Evolutionary conservation across 2,888 invertebrate genomes (phyloP).

Genomic region (Anorthoa munda): DNA sequence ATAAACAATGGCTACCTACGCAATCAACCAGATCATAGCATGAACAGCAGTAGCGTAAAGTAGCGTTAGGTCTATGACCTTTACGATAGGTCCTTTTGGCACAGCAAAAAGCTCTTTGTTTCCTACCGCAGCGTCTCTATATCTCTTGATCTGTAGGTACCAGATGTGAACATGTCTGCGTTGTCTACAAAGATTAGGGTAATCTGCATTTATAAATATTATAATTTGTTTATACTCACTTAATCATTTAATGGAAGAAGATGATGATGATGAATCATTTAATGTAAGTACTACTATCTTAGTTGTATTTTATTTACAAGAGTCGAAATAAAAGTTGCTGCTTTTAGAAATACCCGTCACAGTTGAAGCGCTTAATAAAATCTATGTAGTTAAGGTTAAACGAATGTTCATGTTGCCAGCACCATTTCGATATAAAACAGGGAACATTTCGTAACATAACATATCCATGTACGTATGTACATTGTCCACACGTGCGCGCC

Average conservation of each 20-base stretch:
- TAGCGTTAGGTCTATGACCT: background rate
- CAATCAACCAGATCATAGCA: background rate
- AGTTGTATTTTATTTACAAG: background rate
- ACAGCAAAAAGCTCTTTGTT: background rate
- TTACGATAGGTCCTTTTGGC: background rate
- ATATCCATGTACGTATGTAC: conserved; percentile 63
- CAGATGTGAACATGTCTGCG: background rate
- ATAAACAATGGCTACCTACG: background rate
- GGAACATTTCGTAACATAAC: conserved; percentile 38
- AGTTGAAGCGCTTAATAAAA: background rate
- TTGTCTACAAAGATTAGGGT: background rate
- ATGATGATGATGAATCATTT: no score
- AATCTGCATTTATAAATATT: background rate
- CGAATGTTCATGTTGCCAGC: background rate
- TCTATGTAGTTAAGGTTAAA: background rate
- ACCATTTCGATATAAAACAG: conserved; percentile 10
- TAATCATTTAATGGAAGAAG: no score
- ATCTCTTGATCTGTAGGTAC: conserved; percentile 1
- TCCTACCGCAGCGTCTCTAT: background rate
- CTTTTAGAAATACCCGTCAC: background rate
- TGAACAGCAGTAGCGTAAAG: background rate
- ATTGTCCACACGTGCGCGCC: conserved; percentile 83
- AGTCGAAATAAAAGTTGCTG: background rate
- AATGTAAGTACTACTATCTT: no score
- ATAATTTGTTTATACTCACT: background rate